Percentiles rank a stretch among this genome's conserved stretches.
Evolutionary conservation across 2,888 invertebrate species (phyloP).

Genomic region (Sepiola atlantica): DNA sequence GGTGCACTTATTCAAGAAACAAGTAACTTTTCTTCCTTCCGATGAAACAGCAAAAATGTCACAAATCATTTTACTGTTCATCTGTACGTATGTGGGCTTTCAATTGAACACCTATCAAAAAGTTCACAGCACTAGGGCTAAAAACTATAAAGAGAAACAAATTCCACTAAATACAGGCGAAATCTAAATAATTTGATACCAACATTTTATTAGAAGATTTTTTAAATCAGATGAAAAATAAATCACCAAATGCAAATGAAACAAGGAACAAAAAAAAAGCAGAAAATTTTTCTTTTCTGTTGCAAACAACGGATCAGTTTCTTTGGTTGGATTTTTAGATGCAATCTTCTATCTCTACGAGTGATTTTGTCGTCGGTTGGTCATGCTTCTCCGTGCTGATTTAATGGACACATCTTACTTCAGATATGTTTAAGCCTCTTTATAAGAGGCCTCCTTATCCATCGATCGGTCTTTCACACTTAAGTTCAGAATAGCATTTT

Average conservation of each 20-base stretch:
- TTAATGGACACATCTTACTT: too few species aligned
- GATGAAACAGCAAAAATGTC: background rate
- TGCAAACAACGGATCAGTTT: too few species aligned
- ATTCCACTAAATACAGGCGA: background rate
- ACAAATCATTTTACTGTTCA: background rate
- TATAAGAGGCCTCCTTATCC: too few species aligned
- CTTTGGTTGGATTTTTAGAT: too few species aligned
- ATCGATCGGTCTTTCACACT: too few species aligned
- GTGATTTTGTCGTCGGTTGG: too few species aligned
- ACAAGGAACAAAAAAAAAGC: too few species aligned
- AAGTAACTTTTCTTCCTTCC: background rate
- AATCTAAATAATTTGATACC: background rate
- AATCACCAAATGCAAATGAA: background rate
- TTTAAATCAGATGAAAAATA: background rate
- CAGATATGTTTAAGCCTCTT: too few species aligned
- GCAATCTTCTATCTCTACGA: too few species aligned
- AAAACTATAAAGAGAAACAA: background rate
- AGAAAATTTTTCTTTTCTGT: too few species aligned
- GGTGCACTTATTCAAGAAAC: background rate
- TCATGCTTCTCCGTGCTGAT: too few species aligned
- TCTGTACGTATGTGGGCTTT: background rate
- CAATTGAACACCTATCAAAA: background rate
- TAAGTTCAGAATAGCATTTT: too few species aligned
- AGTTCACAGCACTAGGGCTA: background rate
- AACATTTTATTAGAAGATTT: background rate